Evolutionary conservation across 2,888 invertebrate species (phyloP), one percentile per base, ranked within the genome.

Genomic region (Drosophila barbarae): DNA sequence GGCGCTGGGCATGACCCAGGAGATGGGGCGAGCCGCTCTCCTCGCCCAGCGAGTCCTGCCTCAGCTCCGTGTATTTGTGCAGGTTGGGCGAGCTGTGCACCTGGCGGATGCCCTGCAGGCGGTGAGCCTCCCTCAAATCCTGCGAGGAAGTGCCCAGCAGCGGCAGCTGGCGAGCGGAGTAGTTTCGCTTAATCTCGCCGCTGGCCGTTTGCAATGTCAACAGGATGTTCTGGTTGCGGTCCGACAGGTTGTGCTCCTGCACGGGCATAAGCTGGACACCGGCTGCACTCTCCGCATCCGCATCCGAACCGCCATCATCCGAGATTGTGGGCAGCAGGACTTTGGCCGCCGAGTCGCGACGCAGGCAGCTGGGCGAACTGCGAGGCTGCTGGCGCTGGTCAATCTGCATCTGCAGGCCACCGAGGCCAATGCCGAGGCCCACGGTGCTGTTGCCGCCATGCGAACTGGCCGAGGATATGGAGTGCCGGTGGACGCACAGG

Each of bases 61-160:
- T 73, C 66, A 82, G 34, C 46, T 84, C 84, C 28, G 83, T 77
- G 69, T 84, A 87, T 72, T 88, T 88, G 50, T 89, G 89, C 38
- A 90, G 76, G 77, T 90, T 89, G 4, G 90, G 90, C 2, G 90
- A 87, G 5, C 90, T 90, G 51, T 90, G 89, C 39, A 89, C 87
- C 61, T 89, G 90, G 0, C 89, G 87, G 21, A 89, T 88, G 41
- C 84, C 85, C 34, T 82, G 82, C 42, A 86, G 54, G 3, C 81
- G 77, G 38, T 76, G 66, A 15, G 79, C 38, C n/a, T 85, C 84
- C 2, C 79, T 71, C 30, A 89, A 71, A 67, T 88, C 89, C 68
- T 89, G 88, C 35, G 88, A 89, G 0, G 88, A 89, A 9, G 87
- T 84, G 9, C 87, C 87, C 39, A 89, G 57, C 7, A 88, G 54